Evolutionary conservation across 92 coral and sea anemone genomes (phyloP).

Genomic region (Pocillopora grandis): DNA sequence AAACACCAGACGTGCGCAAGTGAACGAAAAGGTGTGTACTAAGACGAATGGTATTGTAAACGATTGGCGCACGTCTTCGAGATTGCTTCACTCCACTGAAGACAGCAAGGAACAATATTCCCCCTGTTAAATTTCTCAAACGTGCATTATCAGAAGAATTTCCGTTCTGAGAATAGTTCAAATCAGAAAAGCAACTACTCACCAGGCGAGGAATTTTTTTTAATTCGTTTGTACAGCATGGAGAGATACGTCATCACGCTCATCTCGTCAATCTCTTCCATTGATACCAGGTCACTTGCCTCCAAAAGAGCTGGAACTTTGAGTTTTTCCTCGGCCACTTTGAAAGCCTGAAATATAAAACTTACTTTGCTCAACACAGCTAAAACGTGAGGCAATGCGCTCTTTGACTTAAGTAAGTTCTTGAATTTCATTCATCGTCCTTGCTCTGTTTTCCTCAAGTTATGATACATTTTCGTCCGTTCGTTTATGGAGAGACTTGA

Average conservation of each 20-base stretch:
- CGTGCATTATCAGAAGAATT: not conserved
- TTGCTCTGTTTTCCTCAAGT: too few species aligned
- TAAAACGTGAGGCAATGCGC: too few species aligned
- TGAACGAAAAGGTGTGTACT: too few species aligned
- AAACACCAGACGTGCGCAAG: not conserved
- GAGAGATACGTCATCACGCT: conserved; percentile 37
- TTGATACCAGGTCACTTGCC: conserved; percentile 27
- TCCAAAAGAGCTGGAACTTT: conserved; percentile 29
- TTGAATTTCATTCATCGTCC: too few species aligned
- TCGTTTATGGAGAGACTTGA: too few species aligned
- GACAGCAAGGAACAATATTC: too few species aligned
- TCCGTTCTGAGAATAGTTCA: not conserved
- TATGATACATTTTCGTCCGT: too few species aligned
- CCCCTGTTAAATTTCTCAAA: too few species aligned
- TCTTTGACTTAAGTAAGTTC: too few species aligned
- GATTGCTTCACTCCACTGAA: too few species aligned
- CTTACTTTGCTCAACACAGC: not conserved
- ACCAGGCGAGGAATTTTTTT: conserved; percentile 15
- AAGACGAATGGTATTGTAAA: too few species aligned
- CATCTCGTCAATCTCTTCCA: conserved; percentile 19
- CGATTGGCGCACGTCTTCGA: too few species aligned
- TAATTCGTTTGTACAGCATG: conserved; percentile 35
- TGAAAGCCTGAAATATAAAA: conserved; percentile 19
- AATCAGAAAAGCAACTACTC: not conserved
- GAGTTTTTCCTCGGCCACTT: conserved; percentile 12